Conservation (phyloP, 2,888 invertebrate genomes). For the Coronaproctus castanopsis region DNA sequence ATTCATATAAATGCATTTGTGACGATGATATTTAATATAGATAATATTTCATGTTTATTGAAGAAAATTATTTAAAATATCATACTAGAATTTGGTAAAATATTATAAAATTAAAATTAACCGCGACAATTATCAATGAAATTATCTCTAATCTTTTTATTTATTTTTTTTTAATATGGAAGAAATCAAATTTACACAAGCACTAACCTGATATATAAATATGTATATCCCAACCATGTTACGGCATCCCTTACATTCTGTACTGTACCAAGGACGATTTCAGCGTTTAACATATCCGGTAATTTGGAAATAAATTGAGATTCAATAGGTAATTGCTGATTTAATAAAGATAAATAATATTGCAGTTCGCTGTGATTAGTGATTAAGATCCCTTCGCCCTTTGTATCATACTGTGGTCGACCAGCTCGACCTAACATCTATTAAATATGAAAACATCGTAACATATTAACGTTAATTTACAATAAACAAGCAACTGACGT, state of each 20-base stretch:
- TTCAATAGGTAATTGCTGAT: conserved; percentile 96
- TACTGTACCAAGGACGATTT: conserved; percentile 87
- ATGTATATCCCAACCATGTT: conserved; percentile 88
- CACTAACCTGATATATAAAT: conserved; percentile 59
- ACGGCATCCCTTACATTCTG: conserved; percentile 77
- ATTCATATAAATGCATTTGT: too few relatives aligned
- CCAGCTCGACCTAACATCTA: conserved; percentile 94
- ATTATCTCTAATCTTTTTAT: too few relatives aligned
- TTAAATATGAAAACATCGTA: conserved; percentile 14
- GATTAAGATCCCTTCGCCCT: conserved; percentile 88
- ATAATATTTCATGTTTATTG: too few relatives aligned
- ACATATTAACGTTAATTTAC: background rate
- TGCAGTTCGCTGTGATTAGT: conserved; percentile 97
- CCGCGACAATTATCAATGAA: too few relatives aligned
- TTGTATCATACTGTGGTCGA: conserved; percentile 93
- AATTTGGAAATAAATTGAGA: conserved; percentile 83
- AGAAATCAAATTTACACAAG: too few relatives aligned
- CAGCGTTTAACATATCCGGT: conserved; percentile 94
- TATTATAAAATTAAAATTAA: too few relatives aligned
- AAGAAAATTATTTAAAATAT: too few relatives aligned
- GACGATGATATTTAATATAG: too few relatives aligned
- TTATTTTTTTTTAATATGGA: too few relatives aligned
- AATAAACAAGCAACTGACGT: background rate
- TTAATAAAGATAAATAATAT: conserved; percentile 88
- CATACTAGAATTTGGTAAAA: too few relatives aligned